Evolutionary conservation across 2,113 vertebrate species (phyloP), one percentile per base, ranked within the genome.

Genomic region (Pelmatolapia mariae): DNA sequence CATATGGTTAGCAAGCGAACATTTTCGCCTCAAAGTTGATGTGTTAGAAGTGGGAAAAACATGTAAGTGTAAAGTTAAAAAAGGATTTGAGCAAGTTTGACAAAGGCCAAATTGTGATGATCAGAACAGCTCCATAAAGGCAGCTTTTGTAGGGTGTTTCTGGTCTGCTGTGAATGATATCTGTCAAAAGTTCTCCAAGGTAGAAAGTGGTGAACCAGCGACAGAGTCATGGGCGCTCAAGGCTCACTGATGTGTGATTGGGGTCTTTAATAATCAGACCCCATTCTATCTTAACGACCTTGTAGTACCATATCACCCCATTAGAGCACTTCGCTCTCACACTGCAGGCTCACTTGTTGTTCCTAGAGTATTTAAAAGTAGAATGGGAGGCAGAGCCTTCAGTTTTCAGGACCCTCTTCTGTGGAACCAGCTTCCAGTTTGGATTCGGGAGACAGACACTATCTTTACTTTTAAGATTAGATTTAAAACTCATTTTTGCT

Each of bases 261-360:
- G 29, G 9, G 59, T 63, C 59, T 63, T 33, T 19, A 33, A 63
- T 63, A 63, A 63, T 63, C 16, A 63, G 59, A 0, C 29, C 59
- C 29, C 16, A 63, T 63, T 0, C 0, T 33, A 63, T 63, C 59
- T 63, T 33, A 61, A 61, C 19, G 16, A 63, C 29, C 59, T 33
- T 61, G 29, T 61, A 61, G 57, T 18, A 0, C 57, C 57, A 61
- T 31, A 61, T 61, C 29, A 61, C 57, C 57, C 57, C 0, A 33
- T 61, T 4, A 63, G 16, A 63, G 1, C 29, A 61, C 57, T 18
- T 31, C 0, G 1, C 57, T 31, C 57, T 4, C 57, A 0, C 29
- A 0, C 57, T 33, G 57, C 57, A 61, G 9, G 16, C 29, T 0
- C 0, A 19, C 29, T 61, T 61, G 29, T 61, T 61, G 57, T 61